phyloP scores from a whole-genome alignment of 2,113 vertebrate genomes.

The Pantherophis guttatus region DNA sequence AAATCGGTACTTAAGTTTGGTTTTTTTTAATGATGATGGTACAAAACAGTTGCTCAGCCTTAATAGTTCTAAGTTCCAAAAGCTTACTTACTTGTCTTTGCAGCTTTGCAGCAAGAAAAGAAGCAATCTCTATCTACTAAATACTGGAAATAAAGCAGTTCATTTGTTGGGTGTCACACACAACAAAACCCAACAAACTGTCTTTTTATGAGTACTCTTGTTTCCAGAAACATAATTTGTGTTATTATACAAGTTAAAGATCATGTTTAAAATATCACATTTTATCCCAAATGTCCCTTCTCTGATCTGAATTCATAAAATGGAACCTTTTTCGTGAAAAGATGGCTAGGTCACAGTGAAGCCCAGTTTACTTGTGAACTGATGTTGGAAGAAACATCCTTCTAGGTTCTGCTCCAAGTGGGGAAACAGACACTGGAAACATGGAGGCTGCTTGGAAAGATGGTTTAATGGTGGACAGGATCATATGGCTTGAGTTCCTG shows the following conservation, averaged over 20 bases:
- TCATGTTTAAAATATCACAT: neutral
- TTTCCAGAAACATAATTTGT: neutral
- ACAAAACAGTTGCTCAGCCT: neutral
- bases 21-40: neutral
- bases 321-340: neutral
- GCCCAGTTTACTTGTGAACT: neutral
- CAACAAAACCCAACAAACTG: neutral
- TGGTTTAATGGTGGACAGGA: too few species aligned
- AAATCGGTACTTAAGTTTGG: neutral
- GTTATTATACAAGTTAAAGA: neutral
- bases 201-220: neutral
- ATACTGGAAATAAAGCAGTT: neutral
- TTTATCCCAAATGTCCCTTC: neutral
- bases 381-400: too few species aligned
- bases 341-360: neutral
- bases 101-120: neutral
- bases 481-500: too few species aligned
- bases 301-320: neutral
- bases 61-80: neutral
- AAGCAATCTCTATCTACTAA: neutral
- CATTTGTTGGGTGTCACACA: neutral
- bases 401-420: too few species aligned
- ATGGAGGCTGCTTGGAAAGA: too few species aligned
- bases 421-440: too few species aligned
- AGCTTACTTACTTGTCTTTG: neutral